Percentiles rank a stretch among this genome's conserved stretches.
Evolutionary conservation across 2,888 invertebrate genomes (phyloP).

Genomic region (Xanthia togata): DNA sequence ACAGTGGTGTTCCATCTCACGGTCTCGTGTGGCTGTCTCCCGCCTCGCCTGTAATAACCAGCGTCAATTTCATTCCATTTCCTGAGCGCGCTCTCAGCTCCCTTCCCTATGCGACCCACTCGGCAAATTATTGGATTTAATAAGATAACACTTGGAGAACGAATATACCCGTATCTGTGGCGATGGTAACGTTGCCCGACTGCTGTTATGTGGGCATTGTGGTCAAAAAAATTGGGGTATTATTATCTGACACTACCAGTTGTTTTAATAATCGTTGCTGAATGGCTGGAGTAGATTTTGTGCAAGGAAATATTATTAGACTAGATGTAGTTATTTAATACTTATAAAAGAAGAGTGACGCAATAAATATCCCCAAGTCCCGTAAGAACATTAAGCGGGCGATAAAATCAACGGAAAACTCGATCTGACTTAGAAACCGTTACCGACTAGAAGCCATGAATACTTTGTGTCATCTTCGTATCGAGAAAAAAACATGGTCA

Average conservation of each 20-base stretch:
- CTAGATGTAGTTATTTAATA: background rate
- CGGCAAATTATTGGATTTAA: slow-evolving; percentile 82
- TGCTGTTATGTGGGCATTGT: slow-evolving; percentile 25
- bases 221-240: slow-evolving; percentile 11
- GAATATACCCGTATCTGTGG: slow-evolving; percentile 74
- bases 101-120: slow-evolving; percentile 79
- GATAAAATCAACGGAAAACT: slow-evolving; percentile 50
- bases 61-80: slow-evolving; percentile 88
- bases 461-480: slow-evolving; percentile 50
- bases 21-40: slow-evolving; percentile 72
- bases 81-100: slow-evolving; percentile 77
- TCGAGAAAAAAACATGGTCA: slow-evolving; percentile 62
- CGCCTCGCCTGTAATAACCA: slow-evolving; percentile 76
- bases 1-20: slow-evolving; percentile 60
- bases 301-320: background rate
- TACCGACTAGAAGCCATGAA: slow-evolving; percentile 52
- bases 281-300: background rate
- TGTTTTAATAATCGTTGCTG: background rate
- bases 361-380: slow-evolving; percentile 39
- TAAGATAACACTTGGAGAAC: slow-evolving; percentile 78
- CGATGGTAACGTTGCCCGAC: slow-evolving; percentile 34
- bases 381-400: slow-evolving; percentile 47
- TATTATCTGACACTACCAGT: background rate
- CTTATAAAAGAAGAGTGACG: slow-evolving; percentile 11
- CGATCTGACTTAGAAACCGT: slow-evolving; percentile 56